These are phyloP conservation scores for Hydropsyche tenuis DNA, from an alignment of 1,140 invertebrate species.

Conservation along the genomic window DNA sequence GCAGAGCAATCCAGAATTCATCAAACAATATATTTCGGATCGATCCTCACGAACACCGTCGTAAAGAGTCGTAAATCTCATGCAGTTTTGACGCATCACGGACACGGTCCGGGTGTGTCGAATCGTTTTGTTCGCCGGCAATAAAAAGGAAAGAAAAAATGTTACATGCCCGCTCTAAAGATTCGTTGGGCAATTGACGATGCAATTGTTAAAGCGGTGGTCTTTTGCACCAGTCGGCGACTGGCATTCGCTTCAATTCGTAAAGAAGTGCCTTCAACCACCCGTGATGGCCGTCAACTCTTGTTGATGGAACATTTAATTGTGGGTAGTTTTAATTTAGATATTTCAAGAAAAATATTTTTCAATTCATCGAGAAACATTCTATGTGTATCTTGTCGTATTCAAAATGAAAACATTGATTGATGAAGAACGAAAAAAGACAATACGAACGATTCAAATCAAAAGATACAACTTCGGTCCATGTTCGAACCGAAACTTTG, in stretches of 20 bases:
- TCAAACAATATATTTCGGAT: background rate
- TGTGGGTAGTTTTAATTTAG: too few species aligned
- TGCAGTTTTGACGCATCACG: background rate
- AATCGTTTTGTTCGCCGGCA: background rate
- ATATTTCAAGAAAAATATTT: background rate
- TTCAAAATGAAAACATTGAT: background rate
- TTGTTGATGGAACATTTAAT: background rate
- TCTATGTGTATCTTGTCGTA: background rate
- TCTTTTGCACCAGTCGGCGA: constrained; percentile 32
- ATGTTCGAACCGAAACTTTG: too few species aligned
- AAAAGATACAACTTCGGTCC: too few species aligned
- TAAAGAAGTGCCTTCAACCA: constrained; percentile 25
- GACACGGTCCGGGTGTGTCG: background rate
- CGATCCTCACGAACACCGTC: background rate
- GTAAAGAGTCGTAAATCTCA: background rate
- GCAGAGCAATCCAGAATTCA: too few species aligned
- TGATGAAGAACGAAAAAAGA: background rate
- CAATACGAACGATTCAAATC: background rate
- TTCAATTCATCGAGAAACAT: background rate
- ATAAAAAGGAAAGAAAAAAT: background rate
- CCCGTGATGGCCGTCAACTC: constrained; percentile 22
- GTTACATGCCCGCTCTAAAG: background rate
- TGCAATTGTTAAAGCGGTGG: constrained; percentile 17
- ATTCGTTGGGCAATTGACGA: background rate
- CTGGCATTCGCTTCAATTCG: constrained; percentile 29